Percentiles rank a stretch among this genome's conserved stretches.
Conservation (phyloP, 2,113 vertebrate genomes). For the Pygoscelis antarcticus region DNA sequence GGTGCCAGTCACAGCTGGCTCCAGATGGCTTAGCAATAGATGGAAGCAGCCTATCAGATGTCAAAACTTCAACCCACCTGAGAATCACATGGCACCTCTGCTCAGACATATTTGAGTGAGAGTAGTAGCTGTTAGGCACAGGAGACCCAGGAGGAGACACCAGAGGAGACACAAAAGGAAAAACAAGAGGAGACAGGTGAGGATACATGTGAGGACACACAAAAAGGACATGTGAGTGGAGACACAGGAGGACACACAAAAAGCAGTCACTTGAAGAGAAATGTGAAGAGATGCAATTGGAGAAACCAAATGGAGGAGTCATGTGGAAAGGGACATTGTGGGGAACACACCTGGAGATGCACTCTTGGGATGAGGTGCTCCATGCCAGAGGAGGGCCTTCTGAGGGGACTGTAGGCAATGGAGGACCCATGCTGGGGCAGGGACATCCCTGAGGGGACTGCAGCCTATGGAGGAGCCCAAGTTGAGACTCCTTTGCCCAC, state of each 20-base stretch:
- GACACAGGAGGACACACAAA: accelerated
- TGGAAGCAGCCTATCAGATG: not conserved
- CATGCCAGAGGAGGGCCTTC: not conserved
- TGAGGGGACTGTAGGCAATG: not conserved
- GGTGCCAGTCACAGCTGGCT: not conserved
- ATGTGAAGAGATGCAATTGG: not conserved
- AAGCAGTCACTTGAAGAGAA: not conserved
- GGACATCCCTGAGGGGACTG: too few relatives aligned
- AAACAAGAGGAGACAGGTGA: not conserved
- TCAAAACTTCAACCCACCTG: not conserved
- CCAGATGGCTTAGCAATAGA: not conserved
- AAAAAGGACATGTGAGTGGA: not conserved
- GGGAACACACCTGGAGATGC: not conserved
- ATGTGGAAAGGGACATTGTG: not conserved
- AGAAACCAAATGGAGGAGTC: not conserved
- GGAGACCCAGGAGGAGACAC: not conserved
- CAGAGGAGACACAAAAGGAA: not conserved
- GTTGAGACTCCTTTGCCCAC: not conserved
- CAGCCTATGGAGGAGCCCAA: not conserved
- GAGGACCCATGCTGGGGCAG: not conserved
- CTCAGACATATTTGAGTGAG: not conserved
- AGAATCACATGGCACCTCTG: not conserved
- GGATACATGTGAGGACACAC: not conserved
- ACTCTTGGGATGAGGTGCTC: not conserved
- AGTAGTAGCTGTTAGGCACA: not conserved